Conservation (phyloP, 1,140 invertebrate species). For the Drosophila mayri region DNA sequence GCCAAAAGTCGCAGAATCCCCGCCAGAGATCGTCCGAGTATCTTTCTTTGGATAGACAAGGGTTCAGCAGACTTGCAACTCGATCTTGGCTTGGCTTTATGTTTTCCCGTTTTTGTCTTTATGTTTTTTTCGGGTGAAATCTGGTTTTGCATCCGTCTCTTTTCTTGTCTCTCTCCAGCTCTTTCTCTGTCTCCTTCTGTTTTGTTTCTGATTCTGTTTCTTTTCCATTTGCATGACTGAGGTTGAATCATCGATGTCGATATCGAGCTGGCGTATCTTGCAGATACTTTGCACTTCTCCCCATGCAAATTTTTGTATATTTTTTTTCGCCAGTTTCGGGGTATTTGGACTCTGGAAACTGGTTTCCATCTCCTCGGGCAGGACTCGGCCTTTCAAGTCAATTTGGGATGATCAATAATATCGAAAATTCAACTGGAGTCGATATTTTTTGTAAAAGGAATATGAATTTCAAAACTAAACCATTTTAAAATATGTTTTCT, state of each 20-base stretch:
- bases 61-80: slow-evolving; percentile 61
- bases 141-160: slow-evolving; percentile 62
- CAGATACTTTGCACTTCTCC: slow-evolving; percentile 60
- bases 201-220: slow-evolving; percentile 50
- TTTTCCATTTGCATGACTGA: slow-evolving; percentile 69
- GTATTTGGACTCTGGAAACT: slow-evolving; percentile 66
- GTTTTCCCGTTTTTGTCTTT: slow-evolving; percentile 30
- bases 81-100: slow-evolving; percentile 62
- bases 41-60: slow-evolving; percentile 15
- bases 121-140: slow-evolving; percentile 58
- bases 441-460: background rate
- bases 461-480: background rate
- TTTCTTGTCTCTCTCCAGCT: slow-evolving; percentile 7
- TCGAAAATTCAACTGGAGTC: background rate
- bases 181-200: slow-evolving; percentile 16
- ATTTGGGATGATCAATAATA: slow-evolving; percentile 2
- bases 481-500: background rate
- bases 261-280: slow-evolving; percentile 64
- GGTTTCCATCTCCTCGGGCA: slow-evolving; percentile 35
- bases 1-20: slow-evolving; percentile 37
- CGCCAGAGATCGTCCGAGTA: slow-evolving; percentile 20
- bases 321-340: slow-evolving; percentile 44
- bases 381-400: slow-evolving; percentile 39
- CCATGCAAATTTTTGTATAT: slow-evolving; percentile 54
- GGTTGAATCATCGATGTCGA: slow-evolving; percentile 77